Evolutionary conservation across 35 echinoderm and acorn worm genomes (phyloP).

Genomic region (Lytechinus variegatus): DNA sequence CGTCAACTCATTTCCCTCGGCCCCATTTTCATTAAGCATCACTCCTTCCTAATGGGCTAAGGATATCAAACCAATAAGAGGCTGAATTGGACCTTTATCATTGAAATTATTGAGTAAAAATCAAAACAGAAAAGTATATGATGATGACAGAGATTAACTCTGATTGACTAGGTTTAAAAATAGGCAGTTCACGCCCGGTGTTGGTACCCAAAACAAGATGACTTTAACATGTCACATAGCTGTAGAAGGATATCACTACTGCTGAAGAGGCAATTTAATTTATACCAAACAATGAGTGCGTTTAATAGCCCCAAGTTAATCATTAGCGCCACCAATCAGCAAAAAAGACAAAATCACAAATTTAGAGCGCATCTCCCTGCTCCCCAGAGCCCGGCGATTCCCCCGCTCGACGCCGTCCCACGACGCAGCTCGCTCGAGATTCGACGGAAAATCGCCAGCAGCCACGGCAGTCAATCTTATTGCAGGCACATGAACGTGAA

Average conservation of each 20-base stretch:
- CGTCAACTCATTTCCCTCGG: constrained; percentile 47
- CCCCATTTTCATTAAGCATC: constrained; percentile 37
- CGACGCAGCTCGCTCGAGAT: constrained; percentile 39
- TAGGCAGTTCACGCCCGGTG: not conserved
- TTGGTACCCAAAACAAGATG: not conserved
- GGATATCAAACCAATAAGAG: constrained; percentile 18
- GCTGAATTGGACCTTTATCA: not conserved
- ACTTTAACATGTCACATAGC: not conserved
- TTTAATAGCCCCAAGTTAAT: constrained; percentile 57
- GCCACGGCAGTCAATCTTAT: constrained; percentile 37
- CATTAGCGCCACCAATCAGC: constrained; percentile 40
- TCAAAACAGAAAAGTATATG: not conserved
- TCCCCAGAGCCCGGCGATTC: constrained; percentile 21
- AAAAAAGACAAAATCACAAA: constrained; percentile 51
- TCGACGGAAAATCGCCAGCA: constrained; percentile 24
- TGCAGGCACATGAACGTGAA: constrained; percentile 1
- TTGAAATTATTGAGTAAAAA: not conserved
- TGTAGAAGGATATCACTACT: not conserved
- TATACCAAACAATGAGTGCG: constrained; percentile 27
- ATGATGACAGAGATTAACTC: constrained; percentile 12
- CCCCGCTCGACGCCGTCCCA: constrained; percentile 11
- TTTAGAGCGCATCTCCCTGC: constrained; percentile 41
- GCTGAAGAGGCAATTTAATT: constrained; percentile 2
- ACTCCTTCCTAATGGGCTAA: constrained; percentile 9
- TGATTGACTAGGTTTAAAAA: not conserved